Evolutionary conservation across 2,113 vertebrate genomes (phyloP).

Genomic region (Oreocharis arfaki): DNA sequence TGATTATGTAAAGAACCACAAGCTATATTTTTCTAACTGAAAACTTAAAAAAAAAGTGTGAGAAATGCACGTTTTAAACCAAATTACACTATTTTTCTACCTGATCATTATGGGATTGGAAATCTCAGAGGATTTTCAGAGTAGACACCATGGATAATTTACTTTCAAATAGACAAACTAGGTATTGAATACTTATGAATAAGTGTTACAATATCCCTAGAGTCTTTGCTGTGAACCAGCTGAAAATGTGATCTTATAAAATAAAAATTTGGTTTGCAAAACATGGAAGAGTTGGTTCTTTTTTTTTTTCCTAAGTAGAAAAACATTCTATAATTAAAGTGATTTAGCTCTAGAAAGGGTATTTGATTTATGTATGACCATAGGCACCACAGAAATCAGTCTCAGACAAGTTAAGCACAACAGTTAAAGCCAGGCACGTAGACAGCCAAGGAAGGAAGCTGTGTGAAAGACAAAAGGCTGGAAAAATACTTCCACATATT

Average conservation of each 20-base stretch:
- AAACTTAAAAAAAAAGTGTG: not conserved
- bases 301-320: not conserved
- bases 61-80: not conserved
- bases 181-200: slow-evolving; percentile 34
- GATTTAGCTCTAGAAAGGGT: not conserved
- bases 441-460: not conserved
- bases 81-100: slow-evolving; percentile 17
- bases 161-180: slow-evolving; percentile 21
- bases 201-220: not conserved
- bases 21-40: not conserved
- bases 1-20: not conserved
- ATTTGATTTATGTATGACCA: not conserved
- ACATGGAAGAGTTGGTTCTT: not conserved
- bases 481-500: not conserved
- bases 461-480: not conserved
- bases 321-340: not conserved
- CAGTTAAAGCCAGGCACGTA: not conserved
- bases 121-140: slow-evolving; percentile 18
- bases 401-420: not conserved
- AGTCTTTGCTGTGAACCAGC: not conserved
- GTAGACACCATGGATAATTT: slow-evolving; percentile 3
- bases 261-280: not conserved
- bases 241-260: not conserved
- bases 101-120: slow-evolving; percentile 35
- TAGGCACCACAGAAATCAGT: not conserved